Base-by-base conservation (phyloP, 2,888 invertebrate genomes). In the Dioctria linearis region DNA sequence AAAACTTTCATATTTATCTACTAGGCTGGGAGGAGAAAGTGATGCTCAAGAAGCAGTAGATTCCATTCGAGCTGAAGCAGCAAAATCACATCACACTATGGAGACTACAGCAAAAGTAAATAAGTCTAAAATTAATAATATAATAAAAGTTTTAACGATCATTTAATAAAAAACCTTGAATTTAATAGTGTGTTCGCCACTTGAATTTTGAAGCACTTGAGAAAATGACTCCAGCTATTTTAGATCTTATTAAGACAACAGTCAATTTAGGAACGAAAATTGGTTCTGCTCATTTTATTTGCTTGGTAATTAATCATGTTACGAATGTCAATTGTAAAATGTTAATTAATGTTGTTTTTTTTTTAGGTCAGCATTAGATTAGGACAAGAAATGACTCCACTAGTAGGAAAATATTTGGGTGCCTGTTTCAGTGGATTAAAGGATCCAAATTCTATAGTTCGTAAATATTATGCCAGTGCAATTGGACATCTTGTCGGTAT, bases 241-340 rank as follows among this genome's bases (percentile, higher is more conserved):
- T 94, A n/a, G 97, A 98, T 83, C 90, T 97, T 79, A 93, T 96
- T 85, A 95, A 94, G 85, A 90, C 91, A 81, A 94, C 94, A 3
- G 93, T 96, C 0, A 95, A 95, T 84, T 91, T 97, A 65, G 96
- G 96, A 42, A 96, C 96, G 0, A 95, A 96, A 88, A 93, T 95
- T 37, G 95, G 95, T 0, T 93, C 94, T 85, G 93, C 94, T 0
- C 95, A 96, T 87, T 95, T 96, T 86, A 90, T 96, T 76, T 93
- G 94, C 61, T 90, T 95, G 82, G 90, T 95, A 43, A 91, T 91
- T 90, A 90, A 57, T 8, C 42, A 25, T 3, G 3, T 37, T 5
- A 0, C n/a, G 5, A 9, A 59, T 57, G 13, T 51, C 83, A n/a
- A 84, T 85, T 67, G 84, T 84, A 51, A 80, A 85, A 59, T 82